Evolutionary conservation across 2,797 vertebrate genomes (phyloP), one percentile per base, ranked within the genome.

Genomic region (Hyperoplus lanceolatus): DNA sequence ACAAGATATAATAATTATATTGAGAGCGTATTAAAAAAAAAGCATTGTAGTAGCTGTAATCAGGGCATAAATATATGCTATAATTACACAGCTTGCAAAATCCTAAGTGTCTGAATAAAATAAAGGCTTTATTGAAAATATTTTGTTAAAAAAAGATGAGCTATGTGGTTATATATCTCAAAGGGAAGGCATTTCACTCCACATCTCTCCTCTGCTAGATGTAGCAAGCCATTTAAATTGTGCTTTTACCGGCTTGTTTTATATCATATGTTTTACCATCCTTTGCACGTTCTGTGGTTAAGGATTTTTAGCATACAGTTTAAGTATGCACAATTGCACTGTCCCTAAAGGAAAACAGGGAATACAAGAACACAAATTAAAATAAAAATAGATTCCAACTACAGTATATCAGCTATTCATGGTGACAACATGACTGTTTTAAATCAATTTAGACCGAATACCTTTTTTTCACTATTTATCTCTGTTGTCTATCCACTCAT

Each of bases 11-110:
- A 54, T 45, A 36, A 74, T 64, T 67, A 4, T 45, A 29, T 48
- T 54, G 58, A 29, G 50, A 60, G 11, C 43, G 5, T 29, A 50
- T 70, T 29, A 29, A 53, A 75, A 77, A 75, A 77, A 57, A 46
- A 46, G 38, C 36, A 62, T 67, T 79, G 63, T 62, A 39, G 4
- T 42, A 55, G 18, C 62, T 66, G 60, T 70, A 73, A 75, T 58
- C 42, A 36, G 56, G 38, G 48, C 50, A 48, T 54, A 60, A 60
- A 29, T 65, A 53, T 41, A 49, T 75, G 48, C 18, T 42, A 16
- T 70, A 80, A 88, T 82, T 84, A 51, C 59, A 70, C 42, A 42
- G 51, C 61, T 61, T 63, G 55, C 60, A 62, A 63, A 79, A 57
- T 63, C 61, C 80, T 60, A 73, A 80, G 77, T 70, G 72, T 12